phyloP scores from a whole-genome alignment of 2,113 vertebrate genomes.

The Rhodinocichla rosea region DNA sequence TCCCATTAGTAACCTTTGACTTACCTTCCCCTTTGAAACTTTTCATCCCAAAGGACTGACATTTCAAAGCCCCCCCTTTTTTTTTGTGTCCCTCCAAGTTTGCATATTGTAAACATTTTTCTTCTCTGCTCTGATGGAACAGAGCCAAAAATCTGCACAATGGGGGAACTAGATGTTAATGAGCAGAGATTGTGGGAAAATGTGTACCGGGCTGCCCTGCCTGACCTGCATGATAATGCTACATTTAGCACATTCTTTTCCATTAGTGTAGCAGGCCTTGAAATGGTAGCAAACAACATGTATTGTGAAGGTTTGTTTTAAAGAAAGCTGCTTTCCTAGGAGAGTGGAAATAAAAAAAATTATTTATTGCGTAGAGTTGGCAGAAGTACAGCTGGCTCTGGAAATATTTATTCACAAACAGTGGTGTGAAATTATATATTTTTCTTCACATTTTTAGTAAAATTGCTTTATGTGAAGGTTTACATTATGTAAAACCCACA shows the following conservation, averaged over 20 bases:
- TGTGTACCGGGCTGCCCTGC: constrained; percentile 56
- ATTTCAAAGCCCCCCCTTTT: constrained; percentile 25
- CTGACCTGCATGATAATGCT: constrained; percentile 71
- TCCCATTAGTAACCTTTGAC: constrained; percentile 64
- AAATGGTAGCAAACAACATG: constrained; percentile 59
- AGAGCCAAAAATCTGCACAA: constrained; percentile 67
- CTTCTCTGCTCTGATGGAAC: constrained; percentile 55
- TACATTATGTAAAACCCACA: background rate
- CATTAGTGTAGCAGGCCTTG: constrained; percentile 55
- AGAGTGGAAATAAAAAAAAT: constrained; percentile 44
- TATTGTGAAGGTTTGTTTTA: constrained; percentile 50
- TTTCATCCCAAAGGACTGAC: constrained; percentile 46
- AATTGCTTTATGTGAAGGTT: background rate
- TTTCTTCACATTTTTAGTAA: constrained; percentile 6
- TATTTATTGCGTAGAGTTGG: constrained; percentile 40
- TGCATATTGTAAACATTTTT: constrained; percentile 70
- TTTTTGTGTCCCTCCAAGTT: constrained; percentile 26
- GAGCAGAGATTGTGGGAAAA: constrained; percentile 73
- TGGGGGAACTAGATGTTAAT: constrained; percentile 69
- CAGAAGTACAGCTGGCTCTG: background rate
- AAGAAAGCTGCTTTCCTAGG: constrained; percentile 53
- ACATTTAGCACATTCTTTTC: constrained; percentile 74
- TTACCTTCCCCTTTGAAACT: constrained; percentile 57
- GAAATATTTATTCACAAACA: constrained; percentile 5
- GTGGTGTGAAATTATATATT: background rate